Evolutionary conservation across 2,888 invertebrate genomes (phyloP), one percentile per base, ranked within the genome.

Genomic region (Ethmia dodecea): DNA sequence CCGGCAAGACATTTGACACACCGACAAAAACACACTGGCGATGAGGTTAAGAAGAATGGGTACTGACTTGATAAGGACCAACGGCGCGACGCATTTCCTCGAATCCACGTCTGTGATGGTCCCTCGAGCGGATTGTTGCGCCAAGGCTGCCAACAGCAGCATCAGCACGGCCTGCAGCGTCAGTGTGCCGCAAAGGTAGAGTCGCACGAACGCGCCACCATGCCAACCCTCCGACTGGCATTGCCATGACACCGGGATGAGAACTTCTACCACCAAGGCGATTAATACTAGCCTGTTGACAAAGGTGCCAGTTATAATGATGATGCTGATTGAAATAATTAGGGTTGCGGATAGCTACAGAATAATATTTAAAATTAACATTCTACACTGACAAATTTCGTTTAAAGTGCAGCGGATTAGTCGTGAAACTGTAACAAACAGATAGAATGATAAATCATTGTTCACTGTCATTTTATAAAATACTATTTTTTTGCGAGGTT

Each of bases 41-140:
- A n/a, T n/a, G n/a, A n/a, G n/a, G n/a, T n/a, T n/a, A n/a, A n/a
- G n/a, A n/a, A n/a, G n/a, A n/a, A n/a, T n/a, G n/a, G 10, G 10
- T 27, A 73, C 87, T 81, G 55, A 92, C 92, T 93, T 93, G 53
- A 92, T 60, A 48, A 93, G 89, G 13, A 95, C 76, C 31, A 94
- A 79, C 16, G 91, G 90, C 5, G 93, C 89, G 8, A 96, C 93
- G 53, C 89, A 86, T 55, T 89, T 88, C 48, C 96, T 86, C 4
- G 91, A 89, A 35, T 89, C 88, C 14, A 91, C 89, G 49, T 94
- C 92, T 41, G 92, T 91, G 52, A 96, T 94, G 41, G 93, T 91
- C 15, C 96, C 96, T 52, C 90, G 88, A 8, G 92, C 90, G 47
- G 93, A 93, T 51, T 92, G 89, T 64, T 90, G 91, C 20, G 92